These are phyloP conservation scores for Micromussa lordhowensis DNA, from an alignment of 92 coral and sea anemone species.

Conservation along the genomic window DNA sequence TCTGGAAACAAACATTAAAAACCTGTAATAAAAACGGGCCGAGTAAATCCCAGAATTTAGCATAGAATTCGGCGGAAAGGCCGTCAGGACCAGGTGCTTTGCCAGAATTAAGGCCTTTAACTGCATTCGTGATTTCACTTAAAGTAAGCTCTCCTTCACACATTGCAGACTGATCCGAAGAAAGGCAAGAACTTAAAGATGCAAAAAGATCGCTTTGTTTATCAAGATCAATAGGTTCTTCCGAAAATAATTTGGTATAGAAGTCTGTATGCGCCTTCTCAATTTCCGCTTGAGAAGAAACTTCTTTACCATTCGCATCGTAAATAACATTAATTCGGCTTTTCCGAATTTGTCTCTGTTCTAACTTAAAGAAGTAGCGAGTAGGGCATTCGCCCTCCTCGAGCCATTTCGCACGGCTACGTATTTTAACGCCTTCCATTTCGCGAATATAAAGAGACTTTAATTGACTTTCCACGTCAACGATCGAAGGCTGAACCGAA, in stretches of 20 bases:
- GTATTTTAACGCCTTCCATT: not conserved
- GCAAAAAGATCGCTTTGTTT: not conserved
- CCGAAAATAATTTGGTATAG: slow-evolving; percentile 2
- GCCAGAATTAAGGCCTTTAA: not conserved
- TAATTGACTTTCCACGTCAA: not conserved
- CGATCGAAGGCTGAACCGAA: not conserved
- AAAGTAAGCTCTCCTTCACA: slow-evolving; percentile 32
- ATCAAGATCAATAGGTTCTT: not conserved
- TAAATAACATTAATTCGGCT: not conserved
- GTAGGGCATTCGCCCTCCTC: slow-evolving; percentile 2
- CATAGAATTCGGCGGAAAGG: slow-evolving; percentile 26
- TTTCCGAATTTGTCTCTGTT: not conserved
- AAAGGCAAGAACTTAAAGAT: not conserved
- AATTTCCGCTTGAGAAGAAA: not conserved
- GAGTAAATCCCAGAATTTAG: not conserved
- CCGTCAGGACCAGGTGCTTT: slow-evolving; percentile 28
- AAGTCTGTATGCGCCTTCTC: slow-evolving; percentile 8
- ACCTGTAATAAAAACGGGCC: not conserved
- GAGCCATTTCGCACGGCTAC: slow-evolving; percentile 17
- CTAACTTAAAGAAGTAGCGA: slow-evolving; percentile 3
- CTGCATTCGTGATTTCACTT: not conserved
- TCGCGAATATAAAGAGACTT: not conserved
- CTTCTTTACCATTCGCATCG: not conserved
- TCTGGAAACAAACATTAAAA: not conserved
- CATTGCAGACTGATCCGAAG: not conserved